Conservation (phyloP, 2,888 invertebrate genomes). For the Dyspetes luteomarginatus region DNA sequence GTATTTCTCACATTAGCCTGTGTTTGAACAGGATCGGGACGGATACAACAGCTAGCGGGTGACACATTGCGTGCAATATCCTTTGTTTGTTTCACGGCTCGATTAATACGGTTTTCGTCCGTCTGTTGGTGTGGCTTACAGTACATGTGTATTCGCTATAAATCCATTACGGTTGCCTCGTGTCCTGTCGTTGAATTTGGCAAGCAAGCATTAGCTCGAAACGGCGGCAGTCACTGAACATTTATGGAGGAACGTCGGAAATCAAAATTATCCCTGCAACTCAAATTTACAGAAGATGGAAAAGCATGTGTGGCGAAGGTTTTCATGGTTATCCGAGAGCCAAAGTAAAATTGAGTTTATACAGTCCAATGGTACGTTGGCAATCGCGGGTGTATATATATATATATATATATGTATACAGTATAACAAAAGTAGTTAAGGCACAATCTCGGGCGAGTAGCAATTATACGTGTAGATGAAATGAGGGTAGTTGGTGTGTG, state of each 20-base stretch:
- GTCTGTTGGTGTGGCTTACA: constrained; percentile 53
- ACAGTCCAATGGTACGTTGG: constrained; percentile 29
- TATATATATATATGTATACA: not conserved
- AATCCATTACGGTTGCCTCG: constrained; percentile 72
- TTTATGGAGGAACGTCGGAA: constrained; percentile 27
- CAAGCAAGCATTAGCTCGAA: constrained; percentile 28
- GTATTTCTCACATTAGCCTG: constrained; percentile 82
- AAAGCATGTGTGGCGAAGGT: constrained; percentile 24
- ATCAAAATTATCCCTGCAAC: constrained; percentile 7
- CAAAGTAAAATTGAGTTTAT: constrained; percentile 28
- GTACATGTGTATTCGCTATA: constrained; percentile 73
- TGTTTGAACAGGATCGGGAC: constrained; percentile 79
- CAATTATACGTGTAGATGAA: constrained; percentile 76
- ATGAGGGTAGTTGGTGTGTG: constrained; percentile 62
- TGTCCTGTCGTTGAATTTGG: constrained; percentile 50
- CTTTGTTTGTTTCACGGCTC: constrained; percentile 78
- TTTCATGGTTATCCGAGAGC: not conserved
- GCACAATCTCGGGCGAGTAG: constrained; percentile 71
- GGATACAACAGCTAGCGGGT: constrained; percentile 67
- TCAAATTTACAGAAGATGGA: constrained; percentile 28
- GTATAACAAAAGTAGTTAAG: constrained; percentile 68
- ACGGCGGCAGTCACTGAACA: constrained; percentile 26
- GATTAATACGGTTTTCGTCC: constrained; percentile 75
- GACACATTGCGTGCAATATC: constrained; percentile 81
- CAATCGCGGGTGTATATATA: constrained; percentile 40